These are phyloP conservation scores for Torymus auratus DNA, from an alignment of 2,888 invertebrate genomes.

Conservation along the genomic window DNA sequence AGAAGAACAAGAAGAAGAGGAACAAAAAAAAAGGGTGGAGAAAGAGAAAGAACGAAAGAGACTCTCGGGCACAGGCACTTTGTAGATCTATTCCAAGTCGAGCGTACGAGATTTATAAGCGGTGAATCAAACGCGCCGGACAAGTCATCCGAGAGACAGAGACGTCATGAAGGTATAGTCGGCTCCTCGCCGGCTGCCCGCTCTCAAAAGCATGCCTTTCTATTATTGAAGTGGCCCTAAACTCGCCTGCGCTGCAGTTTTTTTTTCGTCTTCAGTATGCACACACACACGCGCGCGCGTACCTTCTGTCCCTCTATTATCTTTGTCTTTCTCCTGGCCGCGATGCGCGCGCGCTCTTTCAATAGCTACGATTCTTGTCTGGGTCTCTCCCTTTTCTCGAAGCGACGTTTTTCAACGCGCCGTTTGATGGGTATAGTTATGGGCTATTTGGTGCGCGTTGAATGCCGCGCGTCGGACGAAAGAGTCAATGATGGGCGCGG, in stretches of 20 bases:
- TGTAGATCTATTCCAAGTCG: constrained; percentile 50
- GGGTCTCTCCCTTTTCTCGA: too few relatives aligned
- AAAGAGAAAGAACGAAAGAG: constrained; percentile 25
- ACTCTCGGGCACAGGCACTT: constrained; percentile 25
- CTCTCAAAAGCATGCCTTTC: constrained; percentile 73
- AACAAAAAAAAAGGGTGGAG: constrained; percentile 36
- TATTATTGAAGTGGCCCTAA: constrained; percentile 71
- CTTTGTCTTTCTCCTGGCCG: neutral
- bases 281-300: neutral
- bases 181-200: constrained; percentile 43
- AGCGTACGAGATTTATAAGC: constrained; percentile 69
- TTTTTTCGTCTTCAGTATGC: neutral
- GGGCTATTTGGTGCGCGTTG: too few relatives aligned
- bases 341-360: too few relatives aligned
- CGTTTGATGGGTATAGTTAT: too few relatives aligned
- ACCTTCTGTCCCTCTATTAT: too few relatives aligned
- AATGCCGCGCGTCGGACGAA: too few relatives aligned
- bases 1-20: neutral
- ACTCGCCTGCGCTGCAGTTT: constrained; percentile 49
- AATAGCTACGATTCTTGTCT: too few relatives aligned
- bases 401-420: too few relatives aligned
- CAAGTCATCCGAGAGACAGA: constrained; percentile 19
- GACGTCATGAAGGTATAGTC: neutral
- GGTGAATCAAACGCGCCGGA: constrained; percentile 66
- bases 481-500: too few relatives aligned